Evolutionary conservation across 2,888 invertebrate genomes (phyloP).

Genomic region (Cephus rjabovi): DNA sequence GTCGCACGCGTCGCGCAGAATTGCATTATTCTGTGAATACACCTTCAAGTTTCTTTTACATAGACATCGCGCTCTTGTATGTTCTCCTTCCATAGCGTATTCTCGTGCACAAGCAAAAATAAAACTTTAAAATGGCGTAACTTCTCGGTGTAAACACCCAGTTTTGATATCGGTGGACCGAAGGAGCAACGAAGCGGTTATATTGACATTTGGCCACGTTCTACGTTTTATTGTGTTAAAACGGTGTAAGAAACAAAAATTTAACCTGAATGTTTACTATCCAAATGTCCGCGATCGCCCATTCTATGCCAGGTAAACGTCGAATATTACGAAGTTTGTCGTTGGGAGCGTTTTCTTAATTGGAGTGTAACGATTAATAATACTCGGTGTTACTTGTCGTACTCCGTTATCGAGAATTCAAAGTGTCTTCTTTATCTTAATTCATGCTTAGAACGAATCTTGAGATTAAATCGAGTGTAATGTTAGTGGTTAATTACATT

Average conservation of each 20-base stretch:
- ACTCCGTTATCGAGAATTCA: background rate
- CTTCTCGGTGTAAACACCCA: slow-evolving; percentile 61
- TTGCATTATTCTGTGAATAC: background rate
- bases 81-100: slow-evolving; percentile 1
- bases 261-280: slow-evolving; percentile 63
- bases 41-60: slow-evolving; percentile 4
- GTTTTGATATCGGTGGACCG: slow-evolving; percentile 17
- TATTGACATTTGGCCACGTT: slow-evolving; percentile 18
- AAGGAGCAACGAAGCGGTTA: slow-evolving; percentile 24
- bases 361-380: slow-evolving; percentile 1
- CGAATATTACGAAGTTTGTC: slow-evolving; percentile 31
- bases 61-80: background rate
- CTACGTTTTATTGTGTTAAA: slow-evolving; percentile 35
- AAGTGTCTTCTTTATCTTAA: background rate
- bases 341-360: slow-evolving; percentile 24
- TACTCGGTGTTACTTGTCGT: background rate
- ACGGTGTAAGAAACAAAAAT: slow-evolving; percentile 43
- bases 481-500: background rate
- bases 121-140: slow-evolving; percentile 65
- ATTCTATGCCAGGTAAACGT: slow-evolving; percentile 65
- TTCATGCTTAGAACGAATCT: background rate
- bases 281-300: slow-evolving; percentile 64
- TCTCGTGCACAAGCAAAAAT: slow-evolving; percentile 34
- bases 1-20: background rate
- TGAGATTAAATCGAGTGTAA: background rate